Base-by-base conservation (phyloP, 1,140 invertebrate genomes). In the Diorhabda sublineata region DNA sequence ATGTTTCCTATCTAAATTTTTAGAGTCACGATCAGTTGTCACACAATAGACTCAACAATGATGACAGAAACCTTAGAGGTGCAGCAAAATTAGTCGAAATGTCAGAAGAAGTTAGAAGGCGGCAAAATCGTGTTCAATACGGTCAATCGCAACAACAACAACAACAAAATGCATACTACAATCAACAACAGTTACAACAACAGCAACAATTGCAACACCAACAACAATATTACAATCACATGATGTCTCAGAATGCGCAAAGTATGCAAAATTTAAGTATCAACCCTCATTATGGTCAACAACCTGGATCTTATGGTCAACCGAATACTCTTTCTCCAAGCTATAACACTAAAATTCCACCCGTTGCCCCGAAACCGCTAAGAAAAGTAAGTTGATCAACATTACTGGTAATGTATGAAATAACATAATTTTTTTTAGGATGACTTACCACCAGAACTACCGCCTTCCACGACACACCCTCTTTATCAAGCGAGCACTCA, bases 21-120 rank as follows among this genome's bases (percentile, higher is more conserved):
- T 52, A 72, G 6, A 67, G 69, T 64, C 69, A 47, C 11, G 71
- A 75, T 11, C 70, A 75, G 57, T 2, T 63, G 43, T 69, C 69
- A 7, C 70, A 71, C 52, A 71, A 73, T 64, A 62, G 73, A 58
- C 66, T 73, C 41, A 76, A 61, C 56, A 76, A 74, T 45, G 76
- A 76, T 41, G 72, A 76, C 47, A 66, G 67, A 57, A 67, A 72
- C 57, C 52, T 78, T 8, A 81, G 90, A 3, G 89, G 90, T 67
- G 89, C 91, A 69, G 92, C 91, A 0, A 93, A 93, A 79, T 84
- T 94, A 66, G 87, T 90, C 42, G 92, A 93, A 78, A 93, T 93
- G 90, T 87, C 90, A 7, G 92, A 94, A 77, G 92, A 93, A 81
- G 87, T 93, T 2, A 81, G 89, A n/a, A 81, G 91, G 69, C 80